Percentiles rank a stretch among this genome's conserved stretches.
These are phyloP conservation scores for Petroica traversi DNA, from an alignment of 2,113 vertebrate species.

Conservation along the genomic window DNA sequence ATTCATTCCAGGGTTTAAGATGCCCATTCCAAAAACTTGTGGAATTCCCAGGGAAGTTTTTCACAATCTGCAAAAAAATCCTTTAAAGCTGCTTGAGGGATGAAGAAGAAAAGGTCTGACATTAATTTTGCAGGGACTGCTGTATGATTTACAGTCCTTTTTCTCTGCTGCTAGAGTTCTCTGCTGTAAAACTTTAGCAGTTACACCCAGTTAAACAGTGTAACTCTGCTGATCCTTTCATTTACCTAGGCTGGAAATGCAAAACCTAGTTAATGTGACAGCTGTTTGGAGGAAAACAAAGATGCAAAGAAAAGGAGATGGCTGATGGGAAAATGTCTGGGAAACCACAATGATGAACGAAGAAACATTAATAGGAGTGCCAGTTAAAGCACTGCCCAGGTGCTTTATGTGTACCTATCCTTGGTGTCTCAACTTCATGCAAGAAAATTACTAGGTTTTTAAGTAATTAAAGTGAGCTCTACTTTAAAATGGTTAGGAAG, in stretches of 20 bases:
- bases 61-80: not conserved
- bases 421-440: not conserved
- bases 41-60: not conserved
- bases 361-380: not conserved
- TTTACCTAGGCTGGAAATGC: not conserved
- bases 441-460: not conserved
- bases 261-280: not conserved
- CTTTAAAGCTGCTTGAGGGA: not conserved
- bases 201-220: not conserved
- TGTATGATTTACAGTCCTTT: not conserved
- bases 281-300: not conserved
- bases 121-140: not conserved
- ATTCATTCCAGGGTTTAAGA: not conserved
- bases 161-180: not conserved
- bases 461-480: not conserved
- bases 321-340: not conserved
- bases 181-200: not conserved
- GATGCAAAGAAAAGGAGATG: not conserved
- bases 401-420: not conserved
- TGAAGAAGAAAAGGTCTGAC: not conserved
- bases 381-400: not conserved
- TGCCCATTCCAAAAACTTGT: not conserved
- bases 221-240: not conserved
- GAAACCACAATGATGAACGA: not conserved
- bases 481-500: not conserved